Conservation (phyloP, 2,113 vertebrate genomes). For the Halichoeres trimaculatus region DNA sequence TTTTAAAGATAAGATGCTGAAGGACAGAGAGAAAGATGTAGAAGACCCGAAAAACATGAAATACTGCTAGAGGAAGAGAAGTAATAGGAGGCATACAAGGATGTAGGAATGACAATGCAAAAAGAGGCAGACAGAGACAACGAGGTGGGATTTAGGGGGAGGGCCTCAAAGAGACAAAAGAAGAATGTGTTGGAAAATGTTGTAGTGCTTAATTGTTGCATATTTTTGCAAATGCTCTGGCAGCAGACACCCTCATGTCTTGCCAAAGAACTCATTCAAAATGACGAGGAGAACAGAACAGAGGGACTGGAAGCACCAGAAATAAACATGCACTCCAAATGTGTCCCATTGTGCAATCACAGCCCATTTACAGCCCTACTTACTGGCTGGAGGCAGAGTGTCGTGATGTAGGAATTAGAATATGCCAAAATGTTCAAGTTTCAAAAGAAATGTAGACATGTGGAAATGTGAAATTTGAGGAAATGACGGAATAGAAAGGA, state of each 20-base stretch:
- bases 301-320: background rate
- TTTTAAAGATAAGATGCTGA: too few species aligned
- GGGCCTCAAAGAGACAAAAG: background rate
- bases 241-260: background rate
- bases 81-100: too few species aligned
- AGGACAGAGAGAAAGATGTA: too few species aligned
- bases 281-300: background rate
- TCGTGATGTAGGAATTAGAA: background rate
- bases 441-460: background rate
- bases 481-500: background rate
- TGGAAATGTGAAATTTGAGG: background rate
- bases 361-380: background rate
- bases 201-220: constrained; percentile 20
- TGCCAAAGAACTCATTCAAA: constrained; percentile 20
- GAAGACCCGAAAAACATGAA: too few species aligned
- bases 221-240: constrained; percentile 22
- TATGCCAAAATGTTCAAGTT: too few species aligned
- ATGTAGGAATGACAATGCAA: too few species aligned
- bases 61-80: too few species aligned
- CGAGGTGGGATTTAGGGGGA: background rate
- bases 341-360: background rate
- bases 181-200: background rate
- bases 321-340: background rate
- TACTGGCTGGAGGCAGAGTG: background rate
- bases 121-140: background rate